Conservation (phyloP, 2,113 vertebrate genomes). For the Pygoscelis adeliae region DNA sequence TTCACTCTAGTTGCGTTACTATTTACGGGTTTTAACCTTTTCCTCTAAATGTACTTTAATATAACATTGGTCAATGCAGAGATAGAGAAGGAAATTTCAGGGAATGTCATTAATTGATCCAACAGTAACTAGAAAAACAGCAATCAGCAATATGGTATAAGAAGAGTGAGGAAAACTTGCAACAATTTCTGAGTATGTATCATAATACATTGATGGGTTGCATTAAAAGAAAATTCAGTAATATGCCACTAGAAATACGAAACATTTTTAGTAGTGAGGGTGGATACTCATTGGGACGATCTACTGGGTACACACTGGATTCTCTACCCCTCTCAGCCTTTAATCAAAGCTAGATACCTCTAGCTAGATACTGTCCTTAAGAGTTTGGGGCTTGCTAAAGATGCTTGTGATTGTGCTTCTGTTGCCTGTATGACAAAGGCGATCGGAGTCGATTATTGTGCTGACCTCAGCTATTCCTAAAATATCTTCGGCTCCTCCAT, state of each 20-base stretch:
- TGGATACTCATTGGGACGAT: background rate
- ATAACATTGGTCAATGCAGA: background rate
- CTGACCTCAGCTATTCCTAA: background rate
- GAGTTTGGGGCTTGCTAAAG: background rate
- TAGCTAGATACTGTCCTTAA: background rate
- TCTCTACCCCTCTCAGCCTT: background rate
- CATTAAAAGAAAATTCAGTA: background rate
- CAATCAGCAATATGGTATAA: background rate
- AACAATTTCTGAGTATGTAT: background rate
- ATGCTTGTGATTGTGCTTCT: background rate
- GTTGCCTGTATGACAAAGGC: background rate
- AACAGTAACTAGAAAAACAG: background rate
- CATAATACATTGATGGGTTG: background rate
- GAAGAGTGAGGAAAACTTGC: background rate
- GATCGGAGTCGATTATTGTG: background rate
- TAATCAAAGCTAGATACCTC: background rate
- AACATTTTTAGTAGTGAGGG: background rate
- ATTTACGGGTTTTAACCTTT: slow-evolving; percentile 1
- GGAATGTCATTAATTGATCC: background rate
- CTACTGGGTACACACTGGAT: background rate
- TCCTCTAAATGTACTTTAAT: background rate
- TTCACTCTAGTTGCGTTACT: background rate
- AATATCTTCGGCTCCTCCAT: background rate
- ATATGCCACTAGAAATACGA: background rate
- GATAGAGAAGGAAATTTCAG: background rate